Evolutionary conservation across 2,113 vertebrate genomes (phyloP).

Genomic region (Cariama cristata): DNA sequence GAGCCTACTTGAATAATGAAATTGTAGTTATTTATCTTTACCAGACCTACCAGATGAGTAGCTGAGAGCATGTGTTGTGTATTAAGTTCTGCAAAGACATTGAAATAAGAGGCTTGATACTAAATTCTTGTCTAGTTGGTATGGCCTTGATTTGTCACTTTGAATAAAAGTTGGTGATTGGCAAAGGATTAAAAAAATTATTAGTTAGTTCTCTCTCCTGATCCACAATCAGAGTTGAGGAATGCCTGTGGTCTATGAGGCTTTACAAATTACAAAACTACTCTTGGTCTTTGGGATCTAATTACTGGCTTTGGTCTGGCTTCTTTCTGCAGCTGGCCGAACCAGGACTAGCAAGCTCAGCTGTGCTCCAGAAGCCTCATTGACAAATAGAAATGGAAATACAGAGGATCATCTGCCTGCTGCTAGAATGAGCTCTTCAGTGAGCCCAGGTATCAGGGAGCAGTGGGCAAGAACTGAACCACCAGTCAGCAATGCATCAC

Average conservation of each 20-base stretch:
- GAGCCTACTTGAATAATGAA: neutral
- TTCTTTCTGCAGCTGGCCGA: slow-evolving; percentile 56
- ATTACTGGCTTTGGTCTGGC: neutral
- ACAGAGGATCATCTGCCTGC: slow-evolving; percentile 57
- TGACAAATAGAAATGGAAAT: slow-evolving; percentile 59
- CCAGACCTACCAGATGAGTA: neutral
- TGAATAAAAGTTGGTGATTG: neutral
- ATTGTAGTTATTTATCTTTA: neutral
- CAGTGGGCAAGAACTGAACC: neutral
- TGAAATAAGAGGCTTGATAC: neutral
- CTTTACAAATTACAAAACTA: neutral
- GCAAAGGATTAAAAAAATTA: neutral
- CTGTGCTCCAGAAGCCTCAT: slow-evolving; percentile 48
- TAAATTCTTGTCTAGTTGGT: neutral
- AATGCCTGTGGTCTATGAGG: neutral
- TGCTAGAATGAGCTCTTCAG: slow-evolving; percentile 53
- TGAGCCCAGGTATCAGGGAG: slow-evolving; percentile 72
- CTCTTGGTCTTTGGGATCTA: neutral
- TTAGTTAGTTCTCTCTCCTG: neutral
- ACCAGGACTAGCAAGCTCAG: slow-evolving; percentile 45
- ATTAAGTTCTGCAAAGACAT: neutral
- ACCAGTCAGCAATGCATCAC: neutral
- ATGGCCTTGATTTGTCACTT: neutral
- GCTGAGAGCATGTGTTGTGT: neutral
- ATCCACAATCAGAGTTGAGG: neutral